Conservation (phyloP, 2,797 vertebrate species). For the Choloepus didactylus region DNA sequence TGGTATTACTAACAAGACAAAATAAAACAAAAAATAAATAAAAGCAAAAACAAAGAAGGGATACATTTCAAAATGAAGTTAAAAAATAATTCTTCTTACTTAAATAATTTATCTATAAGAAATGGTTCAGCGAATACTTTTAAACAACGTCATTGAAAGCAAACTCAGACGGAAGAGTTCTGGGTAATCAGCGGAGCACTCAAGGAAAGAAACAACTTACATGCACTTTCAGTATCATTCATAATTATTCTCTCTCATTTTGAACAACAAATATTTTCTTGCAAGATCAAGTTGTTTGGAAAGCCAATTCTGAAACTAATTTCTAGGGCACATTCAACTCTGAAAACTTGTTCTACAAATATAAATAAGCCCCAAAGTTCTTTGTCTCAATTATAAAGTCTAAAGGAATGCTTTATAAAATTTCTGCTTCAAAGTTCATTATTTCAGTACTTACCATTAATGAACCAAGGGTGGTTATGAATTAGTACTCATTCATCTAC, state of each 20-base stretch:
- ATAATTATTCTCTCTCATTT: not conserved
- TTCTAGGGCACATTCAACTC: not conserved
- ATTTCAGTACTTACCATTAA: not conserved
- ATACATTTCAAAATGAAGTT: constrained; percentile 6
- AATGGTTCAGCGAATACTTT: constrained; percentile 34
- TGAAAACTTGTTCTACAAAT: constrained; percentile 28
- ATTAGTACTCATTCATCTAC: not conserved
- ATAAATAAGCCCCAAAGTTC: not conserved
- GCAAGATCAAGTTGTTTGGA: not conserved
- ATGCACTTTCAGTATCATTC: not conserved
- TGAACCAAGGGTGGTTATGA: not conserved
- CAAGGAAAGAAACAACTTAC: constrained; percentile 42
- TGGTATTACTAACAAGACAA: constrained; percentile 21
- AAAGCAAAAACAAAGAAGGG: not conserved
- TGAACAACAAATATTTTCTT: constrained; percentile 24
- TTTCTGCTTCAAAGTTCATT: not conserved
- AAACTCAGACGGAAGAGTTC: not conserved
- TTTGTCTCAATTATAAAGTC: not conserved
- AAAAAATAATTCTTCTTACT: constrained; percentile 60
- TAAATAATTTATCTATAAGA: constrained; percentile 24
- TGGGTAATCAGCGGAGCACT: not conserved
- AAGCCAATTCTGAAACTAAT: constrained; percentile 59
- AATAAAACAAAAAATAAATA: not conserved
- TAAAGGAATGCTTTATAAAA: not conserved
- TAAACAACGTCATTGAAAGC: not conserved